Evolutionary conservation across 2,797 vertebrate species (phyloP).

Genomic region (Merluccius polli): DNA sequence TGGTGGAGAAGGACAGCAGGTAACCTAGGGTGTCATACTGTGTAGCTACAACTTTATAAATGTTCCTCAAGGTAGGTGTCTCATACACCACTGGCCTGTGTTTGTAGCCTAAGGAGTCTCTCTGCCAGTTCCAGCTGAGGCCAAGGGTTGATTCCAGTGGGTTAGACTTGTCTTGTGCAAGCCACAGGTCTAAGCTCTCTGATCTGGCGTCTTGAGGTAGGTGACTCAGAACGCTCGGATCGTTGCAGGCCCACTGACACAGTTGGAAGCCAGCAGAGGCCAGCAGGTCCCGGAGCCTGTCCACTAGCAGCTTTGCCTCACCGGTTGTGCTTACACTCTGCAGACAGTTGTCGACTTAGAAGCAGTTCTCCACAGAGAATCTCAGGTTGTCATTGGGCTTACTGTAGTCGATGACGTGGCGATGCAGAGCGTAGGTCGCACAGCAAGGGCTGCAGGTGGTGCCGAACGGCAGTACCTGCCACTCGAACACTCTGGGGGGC

Average conservation of each 20-base stretch:
- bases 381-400: not conserved
- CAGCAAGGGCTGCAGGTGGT: not conserved
- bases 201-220: constrained; percentile 5
- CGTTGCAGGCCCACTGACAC: not conserved
- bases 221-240: not conserved
- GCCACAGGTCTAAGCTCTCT: constrained; percentile 8
- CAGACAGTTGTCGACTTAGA: constrained; percentile 2
- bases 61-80: constrained; percentile 1
- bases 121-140: constrained; percentile 8
- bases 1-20: constrained; percentile 19
- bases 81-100: not conserved
- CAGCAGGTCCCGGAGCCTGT: not conserved
- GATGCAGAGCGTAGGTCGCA: not conserved
- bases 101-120: not conserved
- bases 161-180: not conserved
- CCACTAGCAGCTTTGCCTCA: not conserved
- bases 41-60: constrained; percentile 5
- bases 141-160: not conserved
- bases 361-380: not conserved
- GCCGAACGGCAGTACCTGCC: constrained; percentile 1
- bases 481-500: not conserved
- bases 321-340: not conserved
- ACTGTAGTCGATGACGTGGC: not conserved
- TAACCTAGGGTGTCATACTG: constrained; percentile 27
- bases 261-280: not conserved